Evolutionary conservation across 2,888 invertebrate genomes (phyloP), one percentile per base, ranked within the genome.

Genomic region (Limnephilus auricula): DNA sequence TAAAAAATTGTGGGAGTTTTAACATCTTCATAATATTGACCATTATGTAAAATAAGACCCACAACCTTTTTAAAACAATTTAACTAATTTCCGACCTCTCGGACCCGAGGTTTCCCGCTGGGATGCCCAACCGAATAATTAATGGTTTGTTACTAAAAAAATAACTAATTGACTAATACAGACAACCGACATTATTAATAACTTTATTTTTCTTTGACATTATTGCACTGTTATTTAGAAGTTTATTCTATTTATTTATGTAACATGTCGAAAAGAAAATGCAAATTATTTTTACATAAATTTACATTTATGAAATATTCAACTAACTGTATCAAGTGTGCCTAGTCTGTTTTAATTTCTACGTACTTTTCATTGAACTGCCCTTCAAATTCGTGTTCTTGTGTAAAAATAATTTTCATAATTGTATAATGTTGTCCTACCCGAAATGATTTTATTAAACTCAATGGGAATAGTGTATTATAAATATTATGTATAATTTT

Each of bases 11-110:
- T 85, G 85, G 40, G 85, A n/a, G 40, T 37, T 32, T 85, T n/a
- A 37, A 85, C 85, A 85, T 40, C 45, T 85, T 85, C n/a, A 40
- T 85, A 40, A 34, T 82, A 85, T 85, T 40, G 65, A 9, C 65
- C 25, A n/a, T 65, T n/a, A 85, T 45, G 15, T 85, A 37, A 85
- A 65, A 65, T 9, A 65, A 65, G 4, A n/a, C 65, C 65, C 65
- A 65, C 25, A 65, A 65, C 65, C 65, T 65, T 40, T 40, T 37
- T 5, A 34, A 37, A 82, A 37, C 31, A 34, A n/a, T 85, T 40
- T 85, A 13, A 85, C 85, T 85, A 40, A 85, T 85, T 85, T 85
- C 13, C 45, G n/a, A 37, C 25, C 85, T 45, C 65, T 65, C 9
- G 65, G 65, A 25, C 65, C 25, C 13, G 37, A 40, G 45, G 32